Base-by-base conservation (phyloP, 2,113 vertebrate genomes). In the Hydrolagus affinis region DNA sequence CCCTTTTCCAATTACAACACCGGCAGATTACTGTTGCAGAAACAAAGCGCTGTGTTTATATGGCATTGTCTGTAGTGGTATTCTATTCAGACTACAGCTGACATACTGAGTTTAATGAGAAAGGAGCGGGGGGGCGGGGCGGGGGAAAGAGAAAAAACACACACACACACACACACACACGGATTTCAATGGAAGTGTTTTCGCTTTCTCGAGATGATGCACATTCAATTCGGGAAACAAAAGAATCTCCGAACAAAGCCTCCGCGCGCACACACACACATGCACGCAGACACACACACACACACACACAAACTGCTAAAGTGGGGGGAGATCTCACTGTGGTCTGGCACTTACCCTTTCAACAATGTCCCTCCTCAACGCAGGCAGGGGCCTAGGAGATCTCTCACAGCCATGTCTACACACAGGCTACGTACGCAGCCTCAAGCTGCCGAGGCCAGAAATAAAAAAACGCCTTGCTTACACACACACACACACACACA, bases 291-390 rank as follows among this genome's bases (percentile, higher is more conserved):
- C n/a, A n/a, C n/a, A n/a, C n/a, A n/a, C n/a, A n/a, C n/a, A n/a
- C n/a, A n/a, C n/a, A n/a, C n/a, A 12, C 59, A 30, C 60, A 25
- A 25, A 62, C 66, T 66, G 28, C 15, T n/a, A 83, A 83, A 11
- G 4, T 60, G 62, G 62, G 32, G 62, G 62, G 32, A 25, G 30
- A 83, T 64, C 62, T 23, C 78, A 68, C 62, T 83, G 17, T 62
- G 66, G 15, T 17, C 78, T 83, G 17, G 17, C 60, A 83, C 78
- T 83, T 83, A 83, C 78, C 78, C 60, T 66, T 83, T 62, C 66
- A 83, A 83, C 78, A 83, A 83, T 83, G 59, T 28, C 62, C 66
- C 17, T 30, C 66, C 60, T 30, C 78, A 83, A 83, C 21, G 66
- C 32, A 60, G 66, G 25, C 78, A 83, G 78, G 66, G 62, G 60